Evolutionary conservation across 2,113 vertebrate species (phyloP).

Genomic region (Tachycineta bicolor): DNA sequence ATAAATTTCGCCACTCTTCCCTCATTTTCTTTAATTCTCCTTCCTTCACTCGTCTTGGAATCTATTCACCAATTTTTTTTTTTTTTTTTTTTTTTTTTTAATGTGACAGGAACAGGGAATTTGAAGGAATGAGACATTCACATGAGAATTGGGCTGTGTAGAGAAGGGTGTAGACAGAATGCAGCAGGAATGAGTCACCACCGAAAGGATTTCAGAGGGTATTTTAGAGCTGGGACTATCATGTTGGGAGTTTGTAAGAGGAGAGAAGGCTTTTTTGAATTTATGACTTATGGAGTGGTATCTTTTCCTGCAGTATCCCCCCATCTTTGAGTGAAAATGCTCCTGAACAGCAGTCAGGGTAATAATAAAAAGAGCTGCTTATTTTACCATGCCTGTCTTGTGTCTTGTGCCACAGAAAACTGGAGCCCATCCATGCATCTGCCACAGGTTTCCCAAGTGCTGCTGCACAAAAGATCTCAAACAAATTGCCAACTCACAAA

Average conservation of each 20-base stretch:
- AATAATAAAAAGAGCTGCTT: not conserved
- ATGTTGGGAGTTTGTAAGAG: not conserved
- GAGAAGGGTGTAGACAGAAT: not conserved
- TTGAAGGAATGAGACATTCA: not conserved
- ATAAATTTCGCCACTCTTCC: not conserved
- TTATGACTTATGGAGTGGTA: not conserved
- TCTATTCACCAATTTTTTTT: rapidly evolving
- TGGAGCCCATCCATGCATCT: not conserved
- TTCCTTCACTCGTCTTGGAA: not conserved
- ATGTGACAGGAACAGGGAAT: not conserved
- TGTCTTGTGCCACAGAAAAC: not conserved
- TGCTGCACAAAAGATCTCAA: not conserved
- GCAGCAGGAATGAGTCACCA: not conserved
- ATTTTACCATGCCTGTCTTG: not conserved
- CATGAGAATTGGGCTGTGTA: not conserved
- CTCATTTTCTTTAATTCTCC: not conserved
- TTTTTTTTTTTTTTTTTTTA: too few relatives aligned
- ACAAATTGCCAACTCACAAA: not conserved
- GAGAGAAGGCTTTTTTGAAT: not conserved
- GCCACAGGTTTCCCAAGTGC: not conserved
- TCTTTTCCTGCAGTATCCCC: not conserved
- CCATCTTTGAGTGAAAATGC: not conserved
- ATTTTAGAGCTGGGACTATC: not conserved
- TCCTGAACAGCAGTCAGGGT: not conserved
- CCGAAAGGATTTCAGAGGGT: not conserved